These are phyloP conservation scores for Steatocranus sp. DNA, from an alignment of 2,797 vertebrate species.

Conservation along the genomic window DNA sequence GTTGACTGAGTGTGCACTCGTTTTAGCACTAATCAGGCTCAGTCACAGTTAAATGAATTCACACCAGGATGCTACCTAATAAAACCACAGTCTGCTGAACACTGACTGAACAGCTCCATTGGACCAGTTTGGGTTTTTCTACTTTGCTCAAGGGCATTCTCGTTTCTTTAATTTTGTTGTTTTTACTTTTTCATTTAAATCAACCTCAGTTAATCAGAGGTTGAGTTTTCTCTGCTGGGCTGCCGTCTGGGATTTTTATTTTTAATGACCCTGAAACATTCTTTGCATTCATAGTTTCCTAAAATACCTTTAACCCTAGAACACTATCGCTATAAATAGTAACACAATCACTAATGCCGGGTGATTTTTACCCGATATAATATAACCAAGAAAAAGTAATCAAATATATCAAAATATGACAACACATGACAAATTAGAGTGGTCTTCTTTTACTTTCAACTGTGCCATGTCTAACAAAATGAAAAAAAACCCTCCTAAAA, in stretches of 20 bases:
- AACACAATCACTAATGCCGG: no score
- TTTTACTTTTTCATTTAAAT: not conserved
- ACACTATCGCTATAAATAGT: no score
- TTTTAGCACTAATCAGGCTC: constrained; percentile 12
- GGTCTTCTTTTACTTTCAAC: no score
- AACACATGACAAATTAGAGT: no score
- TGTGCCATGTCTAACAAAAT: no score
- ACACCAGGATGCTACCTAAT: not conserved
- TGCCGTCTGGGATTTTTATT: not conserved
- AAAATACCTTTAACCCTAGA: no score
- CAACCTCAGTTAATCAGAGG: not conserved
- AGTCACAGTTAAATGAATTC: not conserved
- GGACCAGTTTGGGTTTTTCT: not conserved
- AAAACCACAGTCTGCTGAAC: not conserved
- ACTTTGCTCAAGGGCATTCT: not conserved
- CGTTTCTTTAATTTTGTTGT: not conserved
- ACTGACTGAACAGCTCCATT: not conserved
- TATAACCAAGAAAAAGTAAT: no score
- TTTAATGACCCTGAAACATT: not conserved
- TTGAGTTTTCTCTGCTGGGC: not conserved
- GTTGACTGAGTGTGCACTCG: not conserved
- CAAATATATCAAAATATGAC: no score
- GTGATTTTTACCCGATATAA: no score
- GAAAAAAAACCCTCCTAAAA: no score
- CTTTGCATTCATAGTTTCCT: not conserved